Evolutionary conservation across 2,113 vertebrate genomes (phyloP), one percentile per base, ranked within the genome.

Genomic region (Coreoperca whiteheadi): DNA sequence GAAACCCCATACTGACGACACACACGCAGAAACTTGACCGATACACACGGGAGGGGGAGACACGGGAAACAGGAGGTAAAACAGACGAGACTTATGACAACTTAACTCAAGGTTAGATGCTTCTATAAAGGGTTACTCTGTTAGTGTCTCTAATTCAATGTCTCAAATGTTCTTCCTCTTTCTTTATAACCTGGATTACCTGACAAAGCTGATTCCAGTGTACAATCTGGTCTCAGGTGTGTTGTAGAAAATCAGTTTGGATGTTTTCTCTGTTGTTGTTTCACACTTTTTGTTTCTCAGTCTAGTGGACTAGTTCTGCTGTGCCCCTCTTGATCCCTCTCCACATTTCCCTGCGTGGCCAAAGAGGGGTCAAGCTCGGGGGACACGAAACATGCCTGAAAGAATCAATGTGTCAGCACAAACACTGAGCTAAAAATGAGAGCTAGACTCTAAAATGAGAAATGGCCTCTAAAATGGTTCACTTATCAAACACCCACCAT

Each of bases 371-470:
- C 15, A 30, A 61, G 39, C 20, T 82, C 4, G 9, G 30, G 41
- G 63, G 34, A 70, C 79, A 80, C 68, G 25, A 60, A 50, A 56
- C 46, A 51, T 48, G 57, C n/a, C 43, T 28, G 14, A 73, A 63
- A 25, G 15, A 78, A 71, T 83, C 48, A 63, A 30, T 69, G 71
- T 66, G 63, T 61, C 79, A 67, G 65, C 74, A 70, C 57, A 85
- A 83, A 80, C 32, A 3, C 37, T 23, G n/a, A 70, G 71, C 28
- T 84, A 3, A 65, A 82, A 76, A n/a, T 63, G 34, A 66, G 43
- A 39, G 61, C 32, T 6, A 20, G 57, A 46, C 37, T 57, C 8
- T 43, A 71, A 43, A 80, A 65, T 32, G 30, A 66, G 50, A 46
- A 66, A 75, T 28, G 23, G 66, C 25, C 37, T 57, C 8, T 43